Conservation (phyloP, 53 echinoderm and acorn worm genomes). For the Hippasteria phrygiana region DNA sequence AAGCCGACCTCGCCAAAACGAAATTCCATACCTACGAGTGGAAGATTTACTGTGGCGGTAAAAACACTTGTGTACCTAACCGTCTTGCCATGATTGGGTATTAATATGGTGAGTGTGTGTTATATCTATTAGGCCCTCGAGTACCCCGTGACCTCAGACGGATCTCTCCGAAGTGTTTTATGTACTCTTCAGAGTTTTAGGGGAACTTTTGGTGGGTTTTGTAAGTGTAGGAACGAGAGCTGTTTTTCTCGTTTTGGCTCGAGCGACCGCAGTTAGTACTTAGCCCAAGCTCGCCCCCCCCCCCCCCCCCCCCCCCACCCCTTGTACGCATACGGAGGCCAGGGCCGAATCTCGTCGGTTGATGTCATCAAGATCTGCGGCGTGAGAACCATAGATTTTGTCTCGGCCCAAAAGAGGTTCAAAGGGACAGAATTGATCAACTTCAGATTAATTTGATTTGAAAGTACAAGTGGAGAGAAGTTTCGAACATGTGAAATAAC, state of each 20-base stretch:
- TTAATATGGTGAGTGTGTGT: conserved; percentile 22
- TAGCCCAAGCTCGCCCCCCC: too few relatives aligned
- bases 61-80: conserved; percentile 46
- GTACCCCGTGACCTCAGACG: conserved; percentile 3
- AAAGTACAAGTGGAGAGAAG: too few relatives aligned
- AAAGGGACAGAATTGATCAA: background rate
- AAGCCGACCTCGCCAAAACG: conserved; percentile 19
- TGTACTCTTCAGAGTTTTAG: background rate
- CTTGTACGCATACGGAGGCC: background rate
- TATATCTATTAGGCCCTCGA: background rate
- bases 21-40: conserved; percentile 29
- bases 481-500: too few relatives aligned
- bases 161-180: background rate
- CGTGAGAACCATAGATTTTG: background rate
- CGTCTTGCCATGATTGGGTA: conserved; percentile 29
- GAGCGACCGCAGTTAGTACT: background rate
- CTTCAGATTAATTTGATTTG: too few relatives aligned
- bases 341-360: background rate
- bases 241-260: conserved; percentile 47
- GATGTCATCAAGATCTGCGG: conserved; percentile 19
- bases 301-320: too few relatives aligned
- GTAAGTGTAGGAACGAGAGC: background rate
- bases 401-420: background rate
- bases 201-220: background rate
- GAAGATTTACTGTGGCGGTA: conserved; percentile 54